These are phyloP conservation scores for Charina bottae DNA, from an alignment of 2,113 vertebrate species.

Conservation along the genomic window DNA sequence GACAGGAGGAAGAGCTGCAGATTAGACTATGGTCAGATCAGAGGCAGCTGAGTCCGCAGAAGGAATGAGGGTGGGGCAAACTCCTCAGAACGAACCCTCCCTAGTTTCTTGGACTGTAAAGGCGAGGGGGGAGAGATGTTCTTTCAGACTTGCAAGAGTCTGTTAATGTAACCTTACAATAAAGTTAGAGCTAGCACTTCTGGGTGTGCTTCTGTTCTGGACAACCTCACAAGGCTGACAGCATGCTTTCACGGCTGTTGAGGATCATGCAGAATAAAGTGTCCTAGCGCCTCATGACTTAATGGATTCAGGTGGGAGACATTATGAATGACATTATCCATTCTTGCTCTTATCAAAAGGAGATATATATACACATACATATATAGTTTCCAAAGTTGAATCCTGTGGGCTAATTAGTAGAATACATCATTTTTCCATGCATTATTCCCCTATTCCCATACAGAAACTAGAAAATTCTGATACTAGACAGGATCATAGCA, in stretches of 20 bases:
- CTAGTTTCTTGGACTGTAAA: background rate
- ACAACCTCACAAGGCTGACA: background rate
- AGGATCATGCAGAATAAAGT: background rate
- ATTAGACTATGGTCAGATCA: background rate
- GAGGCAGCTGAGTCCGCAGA: background rate
- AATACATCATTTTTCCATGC: background rate
- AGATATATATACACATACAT: background rate
- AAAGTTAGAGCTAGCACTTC: background rate
- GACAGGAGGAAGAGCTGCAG: background rate
- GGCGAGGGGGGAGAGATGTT: background rate
- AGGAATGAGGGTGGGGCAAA: background rate
- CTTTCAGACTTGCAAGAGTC: background rate
- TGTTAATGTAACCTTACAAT: background rate
- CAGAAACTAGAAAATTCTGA: background rate
- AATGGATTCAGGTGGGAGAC: background rate
- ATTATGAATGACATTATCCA: background rate
- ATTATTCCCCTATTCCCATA: background rate
- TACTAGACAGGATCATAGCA: background rate
- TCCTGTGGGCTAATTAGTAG: background rate
- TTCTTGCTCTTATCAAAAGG: background rate
- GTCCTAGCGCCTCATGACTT: background rate
- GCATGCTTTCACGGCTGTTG: background rate
- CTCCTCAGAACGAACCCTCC: background rate
- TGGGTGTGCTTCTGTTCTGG: background rate
- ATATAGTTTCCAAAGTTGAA: background rate